These are phyloP conservation scores for Melanogrammus aeglefinus DNA, from an alignment of 2,797 vertebrate genomes.

Conservation along the genomic window DNA sequence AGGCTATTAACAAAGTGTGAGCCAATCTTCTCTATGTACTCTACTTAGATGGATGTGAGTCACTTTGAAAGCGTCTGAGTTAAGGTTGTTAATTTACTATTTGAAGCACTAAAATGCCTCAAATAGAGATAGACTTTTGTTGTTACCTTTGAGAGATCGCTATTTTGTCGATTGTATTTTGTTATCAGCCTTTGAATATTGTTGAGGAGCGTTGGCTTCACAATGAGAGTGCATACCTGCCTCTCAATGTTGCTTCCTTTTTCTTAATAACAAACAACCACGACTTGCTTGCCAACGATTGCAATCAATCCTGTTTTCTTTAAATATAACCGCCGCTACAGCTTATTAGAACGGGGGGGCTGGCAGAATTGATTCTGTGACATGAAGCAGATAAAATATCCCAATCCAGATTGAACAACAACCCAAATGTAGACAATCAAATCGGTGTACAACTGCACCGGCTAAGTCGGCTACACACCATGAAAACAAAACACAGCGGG, in stretches of 20 bases:
- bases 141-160: no score
- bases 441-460: slow-evolving; percentile 25
- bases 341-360: slow-evolving; percentile 31
- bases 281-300: slow-evolving; percentile 12
- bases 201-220: no score
- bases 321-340: slow-evolving; percentile 32
- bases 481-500: slow-evolving; percentile 33
- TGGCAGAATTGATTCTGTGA: not conserved
- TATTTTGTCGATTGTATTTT: no score
- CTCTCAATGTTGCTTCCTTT: slow-evolving; percentile 14
- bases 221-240: not conserved
- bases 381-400: not conserved
- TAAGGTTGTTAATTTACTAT: no score
- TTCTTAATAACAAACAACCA: slow-evolving; percentile 28
- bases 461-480: slow-evolving; percentile 15
- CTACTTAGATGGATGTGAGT: no score
- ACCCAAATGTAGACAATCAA: not conserved
- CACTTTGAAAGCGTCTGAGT: no score
- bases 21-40: no score
- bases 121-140: no score
- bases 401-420: not conserved
- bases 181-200: no score
- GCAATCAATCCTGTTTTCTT: slow-evolving; percentile 33
- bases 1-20: no score
- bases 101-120: no score